Evolutionary conservation across 2,113 vertebrate species (phyloP).

Genomic region (Solea senegalensis): DNA sequence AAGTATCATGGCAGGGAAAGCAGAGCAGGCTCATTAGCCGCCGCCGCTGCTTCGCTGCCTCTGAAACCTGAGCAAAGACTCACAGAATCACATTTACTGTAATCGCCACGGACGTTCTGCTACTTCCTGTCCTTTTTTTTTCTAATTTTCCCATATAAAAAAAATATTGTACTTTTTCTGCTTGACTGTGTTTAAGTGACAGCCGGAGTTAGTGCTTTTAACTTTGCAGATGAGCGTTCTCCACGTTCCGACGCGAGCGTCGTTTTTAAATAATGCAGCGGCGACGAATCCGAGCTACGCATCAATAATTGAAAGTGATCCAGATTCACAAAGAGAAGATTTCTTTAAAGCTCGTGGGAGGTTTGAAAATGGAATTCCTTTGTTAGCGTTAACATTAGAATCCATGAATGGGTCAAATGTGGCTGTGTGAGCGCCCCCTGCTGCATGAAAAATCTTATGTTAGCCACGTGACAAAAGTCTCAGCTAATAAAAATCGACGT

Average conservation of each 20-base stretch:
- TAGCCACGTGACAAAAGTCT: too few species aligned
- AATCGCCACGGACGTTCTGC: background rate
- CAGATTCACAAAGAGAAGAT: background rate
- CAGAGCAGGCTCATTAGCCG: slow-evolving; percentile 40
- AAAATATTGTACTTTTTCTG: background rate
- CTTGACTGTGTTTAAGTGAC: too few species aligned
- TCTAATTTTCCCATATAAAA: background rate
- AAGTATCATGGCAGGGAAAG: slow-evolving; percentile 32
- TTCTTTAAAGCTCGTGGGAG: background rate
- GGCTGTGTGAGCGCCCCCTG: too few species aligned
- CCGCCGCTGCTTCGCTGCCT: slow-evolving; percentile 16
- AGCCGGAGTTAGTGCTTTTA: background rate
- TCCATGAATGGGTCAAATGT: too few species aligned
- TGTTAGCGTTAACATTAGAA: too few species aligned
- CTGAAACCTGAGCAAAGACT: slow-evolving; percentile 30
- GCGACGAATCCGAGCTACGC: background rate
- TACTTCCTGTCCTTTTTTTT: background rate
- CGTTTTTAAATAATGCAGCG: background rate
- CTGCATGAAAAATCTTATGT: too few species aligned
- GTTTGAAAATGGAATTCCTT: background rate
- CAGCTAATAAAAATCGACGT: too few species aligned
- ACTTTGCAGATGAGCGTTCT: background rate
- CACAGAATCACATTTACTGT: background rate
- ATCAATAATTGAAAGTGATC: background rate
- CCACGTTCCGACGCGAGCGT: background rate